Evolutionary conservation across 2,888 invertebrate species (phyloP).

Genomic region (Lomographa bimaculata): DNA sequence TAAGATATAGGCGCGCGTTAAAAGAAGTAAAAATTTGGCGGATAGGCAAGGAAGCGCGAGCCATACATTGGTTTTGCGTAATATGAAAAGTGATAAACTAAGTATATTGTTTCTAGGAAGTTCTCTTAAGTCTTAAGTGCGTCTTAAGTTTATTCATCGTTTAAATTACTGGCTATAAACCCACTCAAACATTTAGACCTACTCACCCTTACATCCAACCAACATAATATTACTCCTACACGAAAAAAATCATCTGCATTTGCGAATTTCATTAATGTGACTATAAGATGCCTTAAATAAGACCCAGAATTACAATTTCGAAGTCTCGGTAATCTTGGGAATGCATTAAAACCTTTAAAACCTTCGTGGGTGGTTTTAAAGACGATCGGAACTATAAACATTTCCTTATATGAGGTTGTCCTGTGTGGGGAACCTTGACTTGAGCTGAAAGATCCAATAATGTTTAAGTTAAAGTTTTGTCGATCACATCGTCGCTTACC

Average conservation of each 20-base stretch:
- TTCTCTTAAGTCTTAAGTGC: too few species aligned
- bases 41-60: too few species aligned
- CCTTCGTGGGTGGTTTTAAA: constrained; percentile 47
- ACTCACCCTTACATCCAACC: constrained; percentile 26
- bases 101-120: too few species aligned
- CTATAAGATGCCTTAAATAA: constrained; percentile 43
- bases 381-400: constrained; percentile 33
- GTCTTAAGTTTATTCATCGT: not conserved
- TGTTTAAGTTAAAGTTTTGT: constrained; percentile 4
- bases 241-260: constrained; percentile 37
- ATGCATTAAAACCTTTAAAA: constrained; percentile 41
- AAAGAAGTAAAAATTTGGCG: too few species aligned
- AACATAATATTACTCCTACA: constrained; percentile 39
- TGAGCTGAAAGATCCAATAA: constrained; percentile 32
- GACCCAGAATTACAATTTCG: constrained; percentile 37
- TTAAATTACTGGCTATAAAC: constrained; percentile 3
- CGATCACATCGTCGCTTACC: too few species aligned
- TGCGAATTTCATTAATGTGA: constrained; percentile 44
- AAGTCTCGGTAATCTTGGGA: constrained; percentile 34
- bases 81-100: too few species aligned
- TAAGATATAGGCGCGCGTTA: too few species aligned
- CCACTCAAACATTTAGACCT: constrained; percentile 2
- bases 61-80: too few species aligned
- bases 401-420: constrained; percentile 28
- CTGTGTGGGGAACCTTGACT: constrained; percentile 32